These are phyloP conservation scores for Zoanthus solanderi DNA, from an alignment of 92 coral and sea anemone genomes.

Conservation along the genomic window DNA sequence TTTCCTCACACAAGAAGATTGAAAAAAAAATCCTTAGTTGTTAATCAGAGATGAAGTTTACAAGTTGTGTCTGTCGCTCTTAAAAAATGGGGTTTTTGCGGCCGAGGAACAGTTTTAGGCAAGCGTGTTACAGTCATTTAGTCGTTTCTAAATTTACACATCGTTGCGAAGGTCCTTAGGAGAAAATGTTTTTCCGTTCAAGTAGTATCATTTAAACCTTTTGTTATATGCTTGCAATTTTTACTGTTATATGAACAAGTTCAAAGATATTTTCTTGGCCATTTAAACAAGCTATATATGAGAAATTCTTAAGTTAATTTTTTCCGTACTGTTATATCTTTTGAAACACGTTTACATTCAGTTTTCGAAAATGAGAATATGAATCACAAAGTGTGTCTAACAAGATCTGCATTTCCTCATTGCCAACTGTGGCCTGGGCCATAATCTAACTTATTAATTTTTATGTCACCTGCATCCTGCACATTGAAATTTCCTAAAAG, in stretches of 20 bases:
- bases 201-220: no score
- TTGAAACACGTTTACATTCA: neutral
- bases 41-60: neutral
- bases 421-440: neutral
- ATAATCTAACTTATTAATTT: no score
- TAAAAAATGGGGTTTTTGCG: neutral
- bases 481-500: no score
- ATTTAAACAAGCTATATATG: no score
- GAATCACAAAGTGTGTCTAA: neutral
- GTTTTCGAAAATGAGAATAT: neutral
- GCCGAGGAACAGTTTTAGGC: neutral
- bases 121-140: neutral
- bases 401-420: neutral
- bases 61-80: neutral
- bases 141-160: neutral
- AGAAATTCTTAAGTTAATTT: no score
- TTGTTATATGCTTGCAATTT: no score
- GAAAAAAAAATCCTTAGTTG: neutral
- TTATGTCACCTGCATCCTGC: no score
- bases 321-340: neutral
- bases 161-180: neutral
- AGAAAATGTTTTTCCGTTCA: neutral
- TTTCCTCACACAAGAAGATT: slow-evolving; percentile 34
- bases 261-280: no score
- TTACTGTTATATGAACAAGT: no score